Base-by-base conservation (phyloP, 2,113 vertebrate species). In the Sphaerodactylus townsendi region DNA sequence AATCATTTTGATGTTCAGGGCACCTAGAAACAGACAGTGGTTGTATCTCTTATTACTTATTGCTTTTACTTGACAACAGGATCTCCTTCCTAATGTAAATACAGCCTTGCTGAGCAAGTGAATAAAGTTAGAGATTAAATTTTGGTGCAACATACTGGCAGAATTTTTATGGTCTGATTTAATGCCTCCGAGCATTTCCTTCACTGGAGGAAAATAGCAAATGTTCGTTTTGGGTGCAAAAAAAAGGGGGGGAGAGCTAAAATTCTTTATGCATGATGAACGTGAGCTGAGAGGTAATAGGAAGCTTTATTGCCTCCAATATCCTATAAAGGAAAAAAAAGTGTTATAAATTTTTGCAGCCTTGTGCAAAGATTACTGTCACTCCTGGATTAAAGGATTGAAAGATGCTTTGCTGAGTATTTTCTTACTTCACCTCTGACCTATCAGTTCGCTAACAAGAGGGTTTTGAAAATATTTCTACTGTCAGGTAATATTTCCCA, bases 271-370 rank as follows among this genome's bases (percentile, higher is more conserved):
- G 10, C 68, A n/a, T 82, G 10, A 75, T 82, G 28, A 88, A 64
- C 1, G 33, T 80, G 39, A 15, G 19, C 65, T 77, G 21, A 17
- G 48, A 56, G 66, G 66, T 72, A 71, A 62, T 37, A 78, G 37
- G 25, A 81, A 81, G 68, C 48, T 85, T 50, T 66, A 80, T 74
- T 53, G 77, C 46, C 39, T 68, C 17, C 71, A 48, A 46, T 79
- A 66, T 71, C 77, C 17, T 1, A 3, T 50, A 73, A 46, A 56
- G 5, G 50, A 88, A 2, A 90, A 83, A 17, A 2, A 82, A 14
- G 13, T 74, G 71, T 88, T n/a, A 14, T 0, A 0, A 25, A 62
- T 85, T 56, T n/a, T 89, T 79, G 33, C 7, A 53, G 28, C 35
- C 28, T 59, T 68, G 3, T 59, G 19, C 17, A 84, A 86, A 72